Percentiles rank a stretch among this genome's conserved stretches.
Conservation (phyloP, 2,113 vertebrate genomes). For the Orientallactaga bullata region DNA sequence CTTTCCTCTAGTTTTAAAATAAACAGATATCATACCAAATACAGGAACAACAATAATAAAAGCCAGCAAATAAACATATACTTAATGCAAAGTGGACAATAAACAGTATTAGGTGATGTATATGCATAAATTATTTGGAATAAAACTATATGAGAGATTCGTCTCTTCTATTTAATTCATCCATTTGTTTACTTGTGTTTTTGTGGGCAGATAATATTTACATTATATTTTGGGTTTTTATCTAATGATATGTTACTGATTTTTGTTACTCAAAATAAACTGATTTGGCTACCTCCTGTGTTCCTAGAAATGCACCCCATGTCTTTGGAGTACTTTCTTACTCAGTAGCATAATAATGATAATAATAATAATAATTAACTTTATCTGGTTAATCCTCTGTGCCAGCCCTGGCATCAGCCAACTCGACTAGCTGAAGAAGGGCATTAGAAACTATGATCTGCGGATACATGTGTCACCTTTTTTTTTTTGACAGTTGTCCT, state of each 20-base stretch:
- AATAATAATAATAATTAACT: not conserved
- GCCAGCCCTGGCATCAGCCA: not conserved
- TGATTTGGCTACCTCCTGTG: not conserved
- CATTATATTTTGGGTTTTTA: not conserved
- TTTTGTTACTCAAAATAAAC: not conserved
- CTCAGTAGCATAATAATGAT: not conserved
- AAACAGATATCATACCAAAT: not conserved
- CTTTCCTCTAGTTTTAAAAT: conserved; percentile 28
- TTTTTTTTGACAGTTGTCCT: conserved; percentile 21
- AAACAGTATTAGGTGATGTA: not conserved
- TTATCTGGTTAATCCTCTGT: not conserved
- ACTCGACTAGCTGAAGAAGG: not conserved
- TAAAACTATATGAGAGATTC: not conserved
- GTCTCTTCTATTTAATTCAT: not conserved
- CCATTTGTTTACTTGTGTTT: not conserved
- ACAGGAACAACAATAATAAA: not conserved
- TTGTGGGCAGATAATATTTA: not conserved
- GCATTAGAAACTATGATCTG: not conserved
- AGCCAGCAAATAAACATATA: not conserved
- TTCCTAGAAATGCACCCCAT: not conserved
- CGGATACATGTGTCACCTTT: not conserved
- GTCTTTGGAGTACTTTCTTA: not conserved
- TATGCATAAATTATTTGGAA: not conserved
- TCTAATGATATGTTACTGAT: not conserved
- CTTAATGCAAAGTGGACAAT: not conserved